phyloP scores from a whole-genome alignment of 1,140 invertebrate genomes.

The Diachasma alloeum region DNA sequence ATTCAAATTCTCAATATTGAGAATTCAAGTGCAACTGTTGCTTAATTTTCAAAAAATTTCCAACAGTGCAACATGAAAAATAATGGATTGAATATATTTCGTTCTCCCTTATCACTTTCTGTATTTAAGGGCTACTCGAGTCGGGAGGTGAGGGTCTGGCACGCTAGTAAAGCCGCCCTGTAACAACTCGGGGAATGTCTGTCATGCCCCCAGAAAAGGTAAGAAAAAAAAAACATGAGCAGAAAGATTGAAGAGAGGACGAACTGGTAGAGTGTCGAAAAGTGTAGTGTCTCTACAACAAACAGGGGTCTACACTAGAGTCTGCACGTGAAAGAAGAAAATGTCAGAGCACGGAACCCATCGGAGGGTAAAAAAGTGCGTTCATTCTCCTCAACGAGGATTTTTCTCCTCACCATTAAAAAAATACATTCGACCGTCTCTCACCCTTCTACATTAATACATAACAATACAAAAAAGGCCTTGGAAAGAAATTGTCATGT shows the following conservation, averaged over 20 bases:
- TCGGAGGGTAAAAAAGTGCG: background rate
- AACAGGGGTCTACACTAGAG: background rate
- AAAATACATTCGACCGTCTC: background rate
- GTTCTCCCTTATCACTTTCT: background rate
- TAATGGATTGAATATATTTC: background rate
- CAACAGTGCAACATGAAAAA: no score
- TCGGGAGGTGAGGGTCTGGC: slow-evolving; percentile 6
- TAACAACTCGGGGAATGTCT: slow-evolving; percentile 14
- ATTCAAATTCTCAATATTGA: no score
- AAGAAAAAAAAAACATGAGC: slow-evolving; percentile 23
- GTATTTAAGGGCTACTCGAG: background rate
- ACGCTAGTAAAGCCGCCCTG: background rate
- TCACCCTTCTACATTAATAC: background rate
- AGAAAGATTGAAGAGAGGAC: slow-evolving; percentile 23
- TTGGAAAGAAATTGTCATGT: background rate
- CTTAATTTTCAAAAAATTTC: no score
- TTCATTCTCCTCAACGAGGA: background rate
- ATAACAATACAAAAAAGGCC: background rate
- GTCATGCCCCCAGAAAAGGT: background rate
- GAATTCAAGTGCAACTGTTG: no score
- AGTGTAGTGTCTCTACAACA: background rate
- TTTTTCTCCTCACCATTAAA: background rate
- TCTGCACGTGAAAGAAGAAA: background rate
- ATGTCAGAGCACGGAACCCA: no score
- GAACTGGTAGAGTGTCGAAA: background rate